Base-by-base conservation (phyloP, 2,888 invertebrate genomes). In the Phragmatobia fuliginosa region DNA sequence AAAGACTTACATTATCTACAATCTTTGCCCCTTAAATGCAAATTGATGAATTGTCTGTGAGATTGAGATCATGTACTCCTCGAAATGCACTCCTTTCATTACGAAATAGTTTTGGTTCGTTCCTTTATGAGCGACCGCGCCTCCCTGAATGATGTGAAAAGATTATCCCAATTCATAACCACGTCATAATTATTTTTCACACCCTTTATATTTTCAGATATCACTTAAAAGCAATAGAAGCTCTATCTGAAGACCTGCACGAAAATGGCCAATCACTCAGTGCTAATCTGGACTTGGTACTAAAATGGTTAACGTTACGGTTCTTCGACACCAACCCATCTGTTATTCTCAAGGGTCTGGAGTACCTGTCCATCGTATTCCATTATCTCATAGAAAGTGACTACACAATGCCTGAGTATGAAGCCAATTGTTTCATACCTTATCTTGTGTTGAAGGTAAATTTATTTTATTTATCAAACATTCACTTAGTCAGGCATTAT, bases 241-340 rank as follows among this genome's bases (percentile, higher is more conserved):
- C 97, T 0, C 95, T 99, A 64, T 97, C 96, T 66, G 98, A 98
- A 92, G 98, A 98, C 90, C 91, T 98, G 66, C 96, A 96, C 6
- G 96, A 96, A n/a, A 97, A 98, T 83, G 96, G 96, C 58, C 96
- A 97, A 82, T 97, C 98, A 0, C 96, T 99, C 59, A 96, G 98
- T 79, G 97, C 97, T 31, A 99, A 99, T 94, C 95, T 99, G 74
- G 99, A 99, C 95, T 95, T 99, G 74, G 97, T 99, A 68, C 96
- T 99, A 62, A 99, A 99, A 90, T 99, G 99, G 99, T 91, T 99
- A 82, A 99, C 99, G 0, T 94, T 99, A 62, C 96, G 99, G 73
- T 99, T 99, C 95, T 99, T 99, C 87, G 99, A 99, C 94, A 99
- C 99, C 33, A 99, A 99, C 95, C 99, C 99, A 16, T 99, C 99